Percentiles rank a stretch among this genome's conserved stretches.
These are phyloP conservation scores for Thera britannica DNA, from an alignment of 2,888 invertebrate genomes.

Conservation along the genomic window DNA sequence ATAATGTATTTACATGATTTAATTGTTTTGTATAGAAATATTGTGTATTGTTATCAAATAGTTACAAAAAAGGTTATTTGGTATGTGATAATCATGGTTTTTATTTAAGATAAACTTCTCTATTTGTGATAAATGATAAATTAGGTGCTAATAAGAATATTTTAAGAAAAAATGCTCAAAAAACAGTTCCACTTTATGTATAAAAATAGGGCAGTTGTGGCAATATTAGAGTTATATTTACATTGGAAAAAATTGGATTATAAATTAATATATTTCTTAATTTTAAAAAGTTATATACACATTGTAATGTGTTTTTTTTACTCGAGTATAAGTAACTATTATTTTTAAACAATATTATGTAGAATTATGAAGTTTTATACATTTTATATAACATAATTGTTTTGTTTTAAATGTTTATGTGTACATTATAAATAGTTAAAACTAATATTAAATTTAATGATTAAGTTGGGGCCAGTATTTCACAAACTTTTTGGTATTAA, in stretches of 20 bases:
- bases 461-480: constrained; percentile 70
- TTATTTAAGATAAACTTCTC: not conserved
- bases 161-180: constrained; percentile 42
- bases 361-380: constrained; percentile 26
- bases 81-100: constrained; percentile 8
- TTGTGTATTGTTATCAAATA: not conserved
- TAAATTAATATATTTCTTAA: not conserved
- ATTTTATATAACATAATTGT: constrained; percentile 48
- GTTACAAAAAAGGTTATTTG: not conserved
- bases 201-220: constrained; percentile 64
- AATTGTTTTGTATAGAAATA: too few relatives aligned
- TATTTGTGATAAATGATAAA: constrained; percentile 27
- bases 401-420: constrained; percentile 73
- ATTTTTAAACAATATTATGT: not conserved
- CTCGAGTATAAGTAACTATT: not conserved
- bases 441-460: constrained; percentile 30
- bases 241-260: not conserved
- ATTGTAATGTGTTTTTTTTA: not conserved
- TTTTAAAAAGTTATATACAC: not conserved
- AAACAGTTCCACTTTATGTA: constrained; percentile 37
- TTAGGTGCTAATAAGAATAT: constrained; percentile 20
- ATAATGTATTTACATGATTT: too few relatives aligned
- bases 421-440: constrained; percentile 21
- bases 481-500: constrained; percentile 55
- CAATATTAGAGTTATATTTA: constrained; percentile 62